Evolutionary conservation across 2,888 invertebrate species (phyloP), one percentile per base, ranked within the genome.

Genomic region (Papilio elwesi): DNA sequence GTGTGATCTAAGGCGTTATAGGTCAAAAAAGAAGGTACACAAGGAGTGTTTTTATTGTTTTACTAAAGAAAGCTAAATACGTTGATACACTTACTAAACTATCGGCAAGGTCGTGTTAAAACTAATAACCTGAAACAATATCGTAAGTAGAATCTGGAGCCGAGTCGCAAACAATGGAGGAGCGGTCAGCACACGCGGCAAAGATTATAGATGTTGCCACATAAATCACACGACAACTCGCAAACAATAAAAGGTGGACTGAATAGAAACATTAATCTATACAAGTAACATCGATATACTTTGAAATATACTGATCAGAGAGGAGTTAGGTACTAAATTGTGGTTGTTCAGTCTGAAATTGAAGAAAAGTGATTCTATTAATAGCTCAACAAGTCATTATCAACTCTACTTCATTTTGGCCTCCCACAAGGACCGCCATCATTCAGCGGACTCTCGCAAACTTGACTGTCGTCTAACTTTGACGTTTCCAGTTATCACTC

Each of bases 181-280:
- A 65, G 47, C 62, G 69, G 52, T 72, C 66, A 68, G 43, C 63
- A 57, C 53, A 69, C 55, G 76, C 70, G 57, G 75, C 70, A 43
- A 75, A 70, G 72, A 74, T 67, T 75, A 55, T 26, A 26, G 26
- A 26, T 66, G 71, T 66, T 59, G 66, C 59, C 10, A 15, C 48
- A 64, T 26, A 26, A 26, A 26, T 62, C 77, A 75, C 77, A 65
- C 36, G 62, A 74, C 75, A 71, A 74, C 67, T 73, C 69, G 68
- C 74, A 68, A 78, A 80, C 78, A 80, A 79, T 80, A 75, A 73
- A 62, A 73, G 73, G 71, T 76, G 72, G 69, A 68, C 75, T 77
- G 77, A 81, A 81, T 80, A 77, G 76, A 77, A 73, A 77, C 78
- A 78, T 81, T 79, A 81, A 81, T 80, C 79, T 79, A 78, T 79